These are phyloP conservation scores for Periphyllus acericola DNA, from an alignment of 2,888 invertebrate species.

Conservation along the genomic window DNA sequence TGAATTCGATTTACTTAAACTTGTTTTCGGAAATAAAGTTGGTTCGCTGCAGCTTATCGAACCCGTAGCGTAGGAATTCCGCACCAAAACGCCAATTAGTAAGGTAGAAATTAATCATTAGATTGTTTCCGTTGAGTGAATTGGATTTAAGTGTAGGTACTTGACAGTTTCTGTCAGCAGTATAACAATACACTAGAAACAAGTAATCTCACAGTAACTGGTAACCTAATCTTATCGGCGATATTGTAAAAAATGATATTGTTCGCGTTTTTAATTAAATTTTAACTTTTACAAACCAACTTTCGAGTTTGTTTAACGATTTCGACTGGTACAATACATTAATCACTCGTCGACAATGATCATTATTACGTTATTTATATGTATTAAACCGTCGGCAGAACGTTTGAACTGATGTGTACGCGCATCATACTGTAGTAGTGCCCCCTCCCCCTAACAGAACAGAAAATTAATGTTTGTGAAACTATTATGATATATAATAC, in stretches of 20 bases:
- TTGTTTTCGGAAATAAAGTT: not conserved
- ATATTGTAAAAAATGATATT: not conserved
- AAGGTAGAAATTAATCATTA: constrained; percentile 2
- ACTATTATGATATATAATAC: too few species aligned
- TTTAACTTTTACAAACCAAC: too few species aligned
- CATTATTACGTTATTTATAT: not conserved
- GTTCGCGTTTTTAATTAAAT: too few species aligned
- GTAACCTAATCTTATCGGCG: not conserved
- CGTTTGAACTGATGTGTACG: too few species aligned
- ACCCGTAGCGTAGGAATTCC: not conserved
- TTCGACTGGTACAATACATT: too few species aligned
- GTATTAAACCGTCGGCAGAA: not conserved
- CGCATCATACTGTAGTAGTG: too few species aligned
- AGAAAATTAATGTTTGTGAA: too few species aligned
- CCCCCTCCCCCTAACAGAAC: too few species aligned
- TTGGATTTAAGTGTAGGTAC: not conserved
- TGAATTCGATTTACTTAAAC: not conserved
- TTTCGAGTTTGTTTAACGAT: too few species aligned
- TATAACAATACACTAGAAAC: not conserved
- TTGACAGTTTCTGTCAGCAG: not conserved
- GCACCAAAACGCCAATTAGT: not conserved
- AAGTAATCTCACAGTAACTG: not conserved
- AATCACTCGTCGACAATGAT: not conserved
- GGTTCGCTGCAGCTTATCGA: not conserved
- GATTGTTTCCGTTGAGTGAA: not conserved